These are phyloP conservation scores for Nanorana parkeri DNA, from an alignment of 2,113 vertebrate genomes.

Conservation along the genomic window DNA sequence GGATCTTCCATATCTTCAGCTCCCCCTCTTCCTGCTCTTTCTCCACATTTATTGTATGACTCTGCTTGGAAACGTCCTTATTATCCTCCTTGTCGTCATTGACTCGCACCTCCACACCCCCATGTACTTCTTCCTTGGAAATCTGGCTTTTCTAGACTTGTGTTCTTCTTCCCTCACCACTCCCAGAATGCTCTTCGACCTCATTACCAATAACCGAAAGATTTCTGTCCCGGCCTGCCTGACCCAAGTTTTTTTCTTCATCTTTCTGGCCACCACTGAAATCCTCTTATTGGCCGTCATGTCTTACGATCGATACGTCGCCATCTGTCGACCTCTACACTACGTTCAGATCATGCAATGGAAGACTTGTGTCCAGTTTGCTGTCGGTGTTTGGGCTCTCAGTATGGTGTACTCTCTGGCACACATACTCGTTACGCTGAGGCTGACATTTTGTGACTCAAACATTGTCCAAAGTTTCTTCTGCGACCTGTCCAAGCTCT, in stretches of 20 bases:
- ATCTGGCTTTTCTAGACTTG: slow-evolving; percentile 58
- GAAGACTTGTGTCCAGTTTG: slow-evolving; percentile 52
- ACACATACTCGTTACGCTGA: slow-evolving; percentile 47
- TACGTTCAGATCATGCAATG: slow-evolving; percentile 13
- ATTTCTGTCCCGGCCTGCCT: slow-evolving; percentile 52
- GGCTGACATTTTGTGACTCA: slow-evolving; percentile 56
- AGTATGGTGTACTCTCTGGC: slow-evolving; percentile 20
- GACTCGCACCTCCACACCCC: slow-evolving; percentile 57
- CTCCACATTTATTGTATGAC: slow-evolving; percentile 56
- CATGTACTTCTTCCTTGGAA: slow-evolving; percentile 64
- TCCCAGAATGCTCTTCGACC: slow-evolving; percentile 59
- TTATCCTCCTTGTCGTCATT: slow-evolving; percentile 44
- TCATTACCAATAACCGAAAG: slow-evolving; percentile 33
- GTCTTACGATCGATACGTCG: slow-evolving; percentile 60
- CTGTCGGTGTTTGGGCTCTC: slow-evolving; percentile 21
- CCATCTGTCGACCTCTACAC: slow-evolving; percentile 56
- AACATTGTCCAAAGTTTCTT: slow-evolving; percentile 54
- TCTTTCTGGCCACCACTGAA: slow-evolving; percentile 58
- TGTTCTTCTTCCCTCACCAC: slow-evolving; percentile 56
- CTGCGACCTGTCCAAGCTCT: slow-evolving; percentile 59
- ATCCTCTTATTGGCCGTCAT: slow-evolving; percentile 59
- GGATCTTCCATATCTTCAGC: not conserved
- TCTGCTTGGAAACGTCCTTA: slow-evolving; percentile 53
- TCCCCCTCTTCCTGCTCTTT: slow-evolving; percentile 47
- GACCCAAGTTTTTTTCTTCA: slow-evolving; percentile 59